Evolutionary conservation across 2,888 invertebrate species (phyloP).

Genomic region (Ophion slaviceki): DNA sequence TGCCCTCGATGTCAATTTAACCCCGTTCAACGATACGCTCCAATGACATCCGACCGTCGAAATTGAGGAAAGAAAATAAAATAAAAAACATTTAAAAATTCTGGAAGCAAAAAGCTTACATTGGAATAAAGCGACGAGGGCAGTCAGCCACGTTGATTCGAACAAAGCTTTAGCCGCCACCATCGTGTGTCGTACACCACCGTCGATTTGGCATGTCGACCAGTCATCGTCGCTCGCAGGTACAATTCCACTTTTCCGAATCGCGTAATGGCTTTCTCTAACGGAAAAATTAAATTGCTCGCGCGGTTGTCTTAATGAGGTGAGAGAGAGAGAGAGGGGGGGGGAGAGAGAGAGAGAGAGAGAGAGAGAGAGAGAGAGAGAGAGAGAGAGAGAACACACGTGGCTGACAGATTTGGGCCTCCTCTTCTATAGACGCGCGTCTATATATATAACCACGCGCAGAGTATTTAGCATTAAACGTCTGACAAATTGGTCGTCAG

Average conservation of each 20-base stretch:
- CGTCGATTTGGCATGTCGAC: slow-evolving; percentile 17
- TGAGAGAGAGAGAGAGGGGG: slow-evolving; percentile 25
- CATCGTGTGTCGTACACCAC: slow-evolving; percentile 25
- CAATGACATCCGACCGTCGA: neutral
- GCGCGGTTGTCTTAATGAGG: slow-evolving; percentile 58
- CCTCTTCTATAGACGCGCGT: slow-evolving; percentile 11
- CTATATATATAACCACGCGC: neutral
- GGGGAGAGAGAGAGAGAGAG: neutral
- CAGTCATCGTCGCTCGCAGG: slow-evolving; percentile 28
- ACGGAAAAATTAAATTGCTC: slow-evolving; percentile 67
- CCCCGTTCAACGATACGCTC: neutral
- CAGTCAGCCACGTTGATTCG: neutral
- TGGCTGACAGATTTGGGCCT: slow-evolving; percentile 15
- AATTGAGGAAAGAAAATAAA: neutral
- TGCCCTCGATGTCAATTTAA: too few species aligned
- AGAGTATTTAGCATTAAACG: slow-evolving; percentile 55
- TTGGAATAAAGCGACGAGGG: too few species aligned
- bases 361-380: neutral
- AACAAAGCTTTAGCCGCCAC: slow-evolving; percentile 1
- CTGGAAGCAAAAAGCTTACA: too few species aligned
- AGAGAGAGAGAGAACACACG: slow-evolving; percentile 8
- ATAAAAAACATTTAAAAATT: slow-evolving; percentile 1
- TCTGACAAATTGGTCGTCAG: slow-evolving; percentile 71
- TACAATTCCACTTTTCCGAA: slow-evolving; percentile 55
- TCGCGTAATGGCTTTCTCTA: slow-evolving; percentile 53